A percentile compares a stretch with the other conserved stretches of the same genome.
phyloP scores from a whole-genome alignment of 2,113 vertebrate species.

The Verasper variegatus region DNA sequence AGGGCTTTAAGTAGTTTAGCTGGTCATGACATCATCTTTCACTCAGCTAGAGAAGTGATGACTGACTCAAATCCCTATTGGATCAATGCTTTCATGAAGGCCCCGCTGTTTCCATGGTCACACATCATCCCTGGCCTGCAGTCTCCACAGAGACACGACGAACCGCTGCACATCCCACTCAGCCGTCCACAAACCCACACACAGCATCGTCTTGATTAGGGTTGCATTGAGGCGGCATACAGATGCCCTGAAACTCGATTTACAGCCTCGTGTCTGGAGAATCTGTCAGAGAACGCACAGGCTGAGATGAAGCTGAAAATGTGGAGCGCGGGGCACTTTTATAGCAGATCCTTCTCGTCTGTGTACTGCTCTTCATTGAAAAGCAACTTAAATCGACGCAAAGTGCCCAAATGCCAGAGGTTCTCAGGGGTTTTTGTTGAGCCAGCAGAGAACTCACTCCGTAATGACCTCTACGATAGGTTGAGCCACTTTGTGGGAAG shows the following conservation, averaged over 20 bases:
- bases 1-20: constrained; percentile 65
- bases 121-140: constrained; percentile 50
- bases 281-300: not conserved
- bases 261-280: not conserved
- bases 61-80: constrained; percentile 60
- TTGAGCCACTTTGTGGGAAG: constrained; percentile 14
- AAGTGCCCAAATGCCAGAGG: constrained; percentile 13
- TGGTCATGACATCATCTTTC: constrained; percentile 76
- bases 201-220: not conserved
- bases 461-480: constrained; percentile 38
- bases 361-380: constrained; percentile 8
- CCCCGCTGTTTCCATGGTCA: constrained; percentile 76
- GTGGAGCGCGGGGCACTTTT: constrained; percentile 11
- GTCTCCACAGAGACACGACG: constrained; percentile 48
- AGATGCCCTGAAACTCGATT: constrained; percentile 31
- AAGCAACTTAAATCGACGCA: constrained; percentile 42
- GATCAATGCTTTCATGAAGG: constrained; percentile 67
- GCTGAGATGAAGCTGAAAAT: not conserved
- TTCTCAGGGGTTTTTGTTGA: constrained; percentile 35
- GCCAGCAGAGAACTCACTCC: constrained; percentile 35
- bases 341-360: not conserved
- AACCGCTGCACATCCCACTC: constrained; percentile 28
- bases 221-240: constrained; percentile 3
- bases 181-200: constrained; percentile 31
- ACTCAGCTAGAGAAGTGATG: constrained; percentile 63